Percentiles rank a stretch among this genome's conserved stretches.
phyloP scores from a whole-genome alignment of 1,140 invertebrate genomes.

The Meloidogyne chitwoodi region DNA sequence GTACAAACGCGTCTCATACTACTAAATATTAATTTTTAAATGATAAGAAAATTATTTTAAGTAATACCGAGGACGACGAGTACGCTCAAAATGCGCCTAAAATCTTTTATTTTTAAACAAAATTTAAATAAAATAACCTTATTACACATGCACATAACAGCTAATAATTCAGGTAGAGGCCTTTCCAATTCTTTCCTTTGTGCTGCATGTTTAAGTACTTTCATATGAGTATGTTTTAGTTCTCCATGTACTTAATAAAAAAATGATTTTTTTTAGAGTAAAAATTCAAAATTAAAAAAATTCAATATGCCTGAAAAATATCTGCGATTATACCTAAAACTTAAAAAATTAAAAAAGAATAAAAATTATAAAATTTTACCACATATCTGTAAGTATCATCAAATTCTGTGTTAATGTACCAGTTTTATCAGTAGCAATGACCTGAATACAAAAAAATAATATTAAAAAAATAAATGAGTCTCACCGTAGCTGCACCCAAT shows the following conservation, averaged over 20 bases:
- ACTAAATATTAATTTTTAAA: too few species aligned
- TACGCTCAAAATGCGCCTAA: slow-evolving; percentile 15
- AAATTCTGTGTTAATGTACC: slow-evolving; percentile 97
- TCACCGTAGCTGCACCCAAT: slow-evolving; percentile 88
- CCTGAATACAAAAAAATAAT: too few species aligned
- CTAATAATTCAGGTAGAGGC: slow-evolving; percentile 50
- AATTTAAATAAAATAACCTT: slow-evolving; percentile 40
- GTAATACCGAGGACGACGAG: slow-evolving; percentile 13
- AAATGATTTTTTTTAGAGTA: not conserved
- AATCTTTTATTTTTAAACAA: not conserved
- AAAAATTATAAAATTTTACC: slow-evolving; percentile 20
- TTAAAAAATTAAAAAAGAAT: not conserved
- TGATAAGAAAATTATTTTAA: too few species aligned
- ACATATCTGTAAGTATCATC: slow-evolving; percentile 84
- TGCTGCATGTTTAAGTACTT: slow-evolving; percentile 27
- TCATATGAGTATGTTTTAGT: slow-evolving; percentile 36
- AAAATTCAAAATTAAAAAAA: not conserved
- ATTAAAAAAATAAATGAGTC: too few species aligned
- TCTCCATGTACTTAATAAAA: slow-evolving; percentile 35
- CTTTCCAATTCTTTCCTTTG: slow-evolving; percentile 45
- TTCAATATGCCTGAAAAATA: slow-evolving; percentile 34
- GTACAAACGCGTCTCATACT: slow-evolving; percentile 46
- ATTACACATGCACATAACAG: slow-evolving; percentile 59
- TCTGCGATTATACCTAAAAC: slow-evolving; percentile 37
- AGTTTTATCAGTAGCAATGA: slow-evolving; percentile 98